Percentiles rank a stretch among this genome's conserved stretches.
Evolutionary conservation across 2,888 invertebrate species (phyloP).

Genomic region (Melipona beecheii): DNA sequence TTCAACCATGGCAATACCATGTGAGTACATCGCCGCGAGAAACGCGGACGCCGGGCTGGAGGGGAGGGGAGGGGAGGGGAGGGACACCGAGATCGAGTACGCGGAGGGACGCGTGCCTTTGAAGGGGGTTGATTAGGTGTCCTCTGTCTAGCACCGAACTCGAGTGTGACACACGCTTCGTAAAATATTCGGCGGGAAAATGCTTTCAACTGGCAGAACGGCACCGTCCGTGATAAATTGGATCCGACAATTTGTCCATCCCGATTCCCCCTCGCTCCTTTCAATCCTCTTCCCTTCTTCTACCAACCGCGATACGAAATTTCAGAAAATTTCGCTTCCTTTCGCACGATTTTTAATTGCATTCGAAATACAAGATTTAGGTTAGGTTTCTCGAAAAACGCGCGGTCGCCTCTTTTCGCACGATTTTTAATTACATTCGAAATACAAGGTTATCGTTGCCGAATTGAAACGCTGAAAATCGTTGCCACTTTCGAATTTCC

Average conservation of each 20-base stretch:
- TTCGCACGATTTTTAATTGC: neutral
- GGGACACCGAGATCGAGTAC: constrained; percentile 19
- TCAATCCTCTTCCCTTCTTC: neutral
- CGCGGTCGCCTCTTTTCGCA: neutral
- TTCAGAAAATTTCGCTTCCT: neutral
- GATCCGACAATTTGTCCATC: constrained; percentile 52
- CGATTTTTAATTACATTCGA: neutral
- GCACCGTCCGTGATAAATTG: constrained; percentile 42
- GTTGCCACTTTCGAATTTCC: too few relatives aligned
- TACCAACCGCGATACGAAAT: neutral
- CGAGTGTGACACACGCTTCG: constrained; percentile 48
- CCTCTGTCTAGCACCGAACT: constrained; percentile 51
- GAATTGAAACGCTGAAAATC: too few relatives aligned
- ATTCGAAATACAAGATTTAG: neutral
- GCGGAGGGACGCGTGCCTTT: constrained; percentile 51
- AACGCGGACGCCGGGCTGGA: too few relatives aligned
- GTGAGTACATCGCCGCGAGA: constrained; percentile 87
- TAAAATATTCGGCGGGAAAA: constrained; percentile 59
- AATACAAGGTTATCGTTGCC: neutral
- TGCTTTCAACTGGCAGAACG: constrained; percentile 42
- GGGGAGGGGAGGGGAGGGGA: too few relatives aligned
- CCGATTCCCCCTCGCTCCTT: neutral
- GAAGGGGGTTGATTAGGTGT: constrained; percentile 64
- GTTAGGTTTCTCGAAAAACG: neutral
- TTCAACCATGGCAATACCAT: constrained; percentile 96